Conservation (phyloP, 2,888 invertebrate genomes). For the Pherbina coryleti region DNA sequence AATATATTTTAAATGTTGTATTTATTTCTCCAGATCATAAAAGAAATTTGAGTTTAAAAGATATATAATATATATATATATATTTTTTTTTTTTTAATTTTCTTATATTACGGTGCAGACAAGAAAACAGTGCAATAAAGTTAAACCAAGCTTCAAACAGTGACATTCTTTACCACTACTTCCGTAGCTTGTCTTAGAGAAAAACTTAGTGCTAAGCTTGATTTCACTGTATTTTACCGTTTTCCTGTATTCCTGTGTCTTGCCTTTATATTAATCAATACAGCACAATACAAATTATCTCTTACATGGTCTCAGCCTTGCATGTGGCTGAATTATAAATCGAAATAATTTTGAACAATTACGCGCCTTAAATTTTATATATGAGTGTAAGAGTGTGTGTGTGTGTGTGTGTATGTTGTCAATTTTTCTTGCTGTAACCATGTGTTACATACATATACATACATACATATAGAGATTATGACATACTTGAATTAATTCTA, state of each 20-base stretch:
- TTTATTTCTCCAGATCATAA: conserved; percentile 32
- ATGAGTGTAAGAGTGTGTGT: neutral
- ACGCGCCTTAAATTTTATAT: neutral
- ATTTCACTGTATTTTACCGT: neutral
- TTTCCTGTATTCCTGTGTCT: neutral
- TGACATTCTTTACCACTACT: too few species aligned
- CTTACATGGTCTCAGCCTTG: too few species aligned
- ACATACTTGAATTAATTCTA: neutral
- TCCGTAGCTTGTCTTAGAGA: too few species aligned
- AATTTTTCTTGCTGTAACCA: neutral
- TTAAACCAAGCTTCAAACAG: too few species aligned
- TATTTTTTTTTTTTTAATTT: neutral
- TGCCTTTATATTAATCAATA: neutral
- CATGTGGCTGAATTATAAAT: neutral
- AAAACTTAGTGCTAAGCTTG: neutral
- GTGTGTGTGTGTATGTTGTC: neutral
- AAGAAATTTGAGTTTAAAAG: conserved; percentile 30
- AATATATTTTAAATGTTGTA: conserved; percentile 46
- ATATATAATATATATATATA: neutral
- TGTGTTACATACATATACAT: neutral
- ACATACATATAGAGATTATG: neutral
- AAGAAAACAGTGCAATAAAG: too few species aligned
- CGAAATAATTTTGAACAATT: neutral
- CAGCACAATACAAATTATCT: neutral
- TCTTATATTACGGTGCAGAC: neutral